These are phyloP conservation scores for Colostygia pectinataria DNA, from an alignment of 2,888 invertebrate genomes.

Conservation along the genomic window DNA sequence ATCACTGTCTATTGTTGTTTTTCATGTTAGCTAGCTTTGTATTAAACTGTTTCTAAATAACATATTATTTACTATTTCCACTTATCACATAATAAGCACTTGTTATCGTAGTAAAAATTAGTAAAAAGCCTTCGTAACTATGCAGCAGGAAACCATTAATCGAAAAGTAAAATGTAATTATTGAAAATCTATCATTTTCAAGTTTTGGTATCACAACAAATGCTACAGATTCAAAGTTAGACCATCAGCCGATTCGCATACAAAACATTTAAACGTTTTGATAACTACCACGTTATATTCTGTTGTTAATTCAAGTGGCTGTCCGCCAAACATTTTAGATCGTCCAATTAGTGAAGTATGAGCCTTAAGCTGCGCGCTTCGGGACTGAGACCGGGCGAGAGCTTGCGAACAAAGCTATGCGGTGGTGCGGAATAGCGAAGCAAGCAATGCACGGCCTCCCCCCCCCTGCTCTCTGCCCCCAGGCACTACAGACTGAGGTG, in stretches of 20 bases:
- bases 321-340: constrained; percentile 48
- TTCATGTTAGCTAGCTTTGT: too few relatives aligned
- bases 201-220: too few relatives aligned
- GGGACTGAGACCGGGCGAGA: constrained; percentile 54
- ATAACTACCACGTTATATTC: constrained; percentile 33
- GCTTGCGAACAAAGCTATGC: constrained; percentile 75
- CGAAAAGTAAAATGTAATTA: too few relatives aligned
- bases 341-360: constrained; percentile 63
- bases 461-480: constrained; percentile 41
- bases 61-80: too few relatives aligned
- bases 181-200: too few relatives aligned
- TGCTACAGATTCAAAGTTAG: too few relatives aligned
- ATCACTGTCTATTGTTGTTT: too few relatives aligned
- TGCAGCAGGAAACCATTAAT: too few relatives aligned
- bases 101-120: too few relatives aligned
- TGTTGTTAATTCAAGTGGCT: constrained; percentile 49
- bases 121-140: too few relatives aligned
- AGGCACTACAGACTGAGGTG: constrained; percentile 48
- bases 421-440: constrained; percentile 64
- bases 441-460: constrained; percentile 53
- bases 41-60: too few relatives aligned
- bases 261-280: background rate
- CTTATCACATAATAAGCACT: too few relatives aligned
- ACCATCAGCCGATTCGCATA: background rate
- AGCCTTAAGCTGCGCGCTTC: constrained; percentile 64